Evolutionary conservation across 2,888 invertebrate species (phyloP), one percentile per base, ranked within the genome.

Genomic region (Eupithecia tripunctaria): DNA sequence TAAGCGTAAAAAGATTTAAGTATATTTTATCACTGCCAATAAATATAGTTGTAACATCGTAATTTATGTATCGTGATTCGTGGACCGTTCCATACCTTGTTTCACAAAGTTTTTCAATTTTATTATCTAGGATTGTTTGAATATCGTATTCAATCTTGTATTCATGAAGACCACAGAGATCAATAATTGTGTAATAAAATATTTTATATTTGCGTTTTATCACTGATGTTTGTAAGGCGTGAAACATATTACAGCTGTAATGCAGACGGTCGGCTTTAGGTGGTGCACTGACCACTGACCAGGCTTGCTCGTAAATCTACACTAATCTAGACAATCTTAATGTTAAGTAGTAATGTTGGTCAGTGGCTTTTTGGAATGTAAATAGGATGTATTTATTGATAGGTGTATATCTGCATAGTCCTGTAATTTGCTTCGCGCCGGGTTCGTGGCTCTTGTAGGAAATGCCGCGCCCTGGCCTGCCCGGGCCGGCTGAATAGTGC

Each of bases 11-110:
- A 86, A 86, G 82, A 88, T 86, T 80, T 82, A 36, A 82, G 86
- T 91, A 91, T 92, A 91, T 92, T 92, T 91, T 91, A 86, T 89
- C 93, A 94, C 92, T 93, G 94, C 93, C 93, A 89, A 89, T 81
- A 85, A 91, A 86, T 87, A 12, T 38, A 82, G 81, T 36, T 36
- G 36, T 89, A 88, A 81, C 79, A 80, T 82, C 78, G 76, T 81
- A 78, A 82, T 78, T n/a, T 7, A 79, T 77, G 80, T 76, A 77
- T n/a, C 47, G 47, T 36, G 36, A 36, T 36, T 76, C 79, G 78
- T 73, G 77, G 32, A 64, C 64, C 51, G 27, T 56, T 67, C 51
- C 29, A 64, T 64, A 38, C 27, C 12, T 82, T 81, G 85, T 77
- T 82, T 82, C 81, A 76, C 68, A 70, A 78, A 81, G 78, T 73